Base-by-base conservation (phyloP, 1,140 invertebrate species). In the honey bee (Apis mellifera) region DNA sequence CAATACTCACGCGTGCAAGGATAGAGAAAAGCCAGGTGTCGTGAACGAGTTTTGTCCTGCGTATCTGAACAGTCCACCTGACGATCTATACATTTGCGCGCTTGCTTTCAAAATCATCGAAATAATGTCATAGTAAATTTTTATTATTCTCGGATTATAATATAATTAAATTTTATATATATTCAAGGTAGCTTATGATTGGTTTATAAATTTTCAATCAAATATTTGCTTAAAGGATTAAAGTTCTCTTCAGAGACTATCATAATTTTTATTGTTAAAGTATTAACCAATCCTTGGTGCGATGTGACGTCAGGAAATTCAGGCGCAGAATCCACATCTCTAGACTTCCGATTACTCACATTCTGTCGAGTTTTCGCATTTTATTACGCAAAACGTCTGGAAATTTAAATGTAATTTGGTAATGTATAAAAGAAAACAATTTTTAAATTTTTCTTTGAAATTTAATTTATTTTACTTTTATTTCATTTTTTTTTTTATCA, bases 321-420 rank as follows among this genome's bases (percentile, higher is more conserved):
- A 78, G 82, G 85, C 86, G 86, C 83, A 87, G 82, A 82, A 84
- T 84, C 86, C 72, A 75, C 60, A 82, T 23, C 72, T 55, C 79
- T 64, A 64, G 81, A 64, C 64, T 57, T 57, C 32, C 23, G 74
- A 78, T 73, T 62, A 55, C 82, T 65, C 55, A 73, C 83, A 52
- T 64, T 32, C 65, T 54, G 54, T 72, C 54, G 54, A 82, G 70
- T 82, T 66, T 75, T 87, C 55, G 60, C 74, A 70, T 87, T 71
- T 71, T 65, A 64, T 80, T 54, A 52, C 82, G 42, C 50, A 57
- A 78, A 75, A 21, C 9, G 32, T 62, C 3, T 50, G 74, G 48
- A 42, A 65, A 62, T 80, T 78, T 57, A 65, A 87, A 54, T 50
- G 23, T 32, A 21, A 79, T 21, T 72, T 54, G 86, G 86, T 87